Evolutionary conservation across 1,140 invertebrate genomes (phyloP), one percentile per base, ranked within the genome.

Genomic region (Platyscapa corneri): DNA sequence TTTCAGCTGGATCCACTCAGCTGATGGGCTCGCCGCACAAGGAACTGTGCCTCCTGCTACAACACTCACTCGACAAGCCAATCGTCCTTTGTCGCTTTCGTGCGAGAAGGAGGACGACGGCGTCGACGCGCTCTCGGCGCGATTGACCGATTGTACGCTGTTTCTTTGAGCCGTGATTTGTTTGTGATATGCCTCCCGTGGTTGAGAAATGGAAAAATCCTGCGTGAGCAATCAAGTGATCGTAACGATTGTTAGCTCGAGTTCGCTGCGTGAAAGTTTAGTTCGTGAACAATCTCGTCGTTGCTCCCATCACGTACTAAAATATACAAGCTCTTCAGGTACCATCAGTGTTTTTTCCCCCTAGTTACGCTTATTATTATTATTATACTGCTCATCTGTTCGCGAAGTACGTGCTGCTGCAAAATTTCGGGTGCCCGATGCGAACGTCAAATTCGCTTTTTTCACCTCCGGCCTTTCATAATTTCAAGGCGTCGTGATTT

Each of bases 1-100:
- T 64, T 83, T 76, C 82, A 83, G 82, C 74, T 83, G 82, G 82
- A 77, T 34, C 74, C 82, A 64, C 82, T 83, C 82, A 83, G 82
- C 82, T 83, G 82, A 83, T 77, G 82, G 53, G 32, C 53, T 83
- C 53, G 27, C n/a, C 39, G 78, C 78, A 23, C 56, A 23, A 60
- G 56, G 56, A 53, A 20, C 18, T 53, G 49, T 53, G 18, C 49
- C 49, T 53, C 49, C 74, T 23, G 72, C 16, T 3, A 42, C 8
- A 53, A n/a, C n/a, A n/a, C n/a, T n/a, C n/a, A n/a, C n/a, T n/a
- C n/a, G n/a, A n/a, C n/a, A n/a, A n/a, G 27, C 64, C 64, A 16
- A 3, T 34, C 30, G 65, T 34, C 65, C 64, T 67, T 67, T 67
- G n/a, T 67, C 64, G 8, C 34, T 3, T 72, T 42, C 65, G 34